Base-by-base conservation (phyloP, 2,888 invertebrate genomes). In the Mythimna pallens region DNA sequence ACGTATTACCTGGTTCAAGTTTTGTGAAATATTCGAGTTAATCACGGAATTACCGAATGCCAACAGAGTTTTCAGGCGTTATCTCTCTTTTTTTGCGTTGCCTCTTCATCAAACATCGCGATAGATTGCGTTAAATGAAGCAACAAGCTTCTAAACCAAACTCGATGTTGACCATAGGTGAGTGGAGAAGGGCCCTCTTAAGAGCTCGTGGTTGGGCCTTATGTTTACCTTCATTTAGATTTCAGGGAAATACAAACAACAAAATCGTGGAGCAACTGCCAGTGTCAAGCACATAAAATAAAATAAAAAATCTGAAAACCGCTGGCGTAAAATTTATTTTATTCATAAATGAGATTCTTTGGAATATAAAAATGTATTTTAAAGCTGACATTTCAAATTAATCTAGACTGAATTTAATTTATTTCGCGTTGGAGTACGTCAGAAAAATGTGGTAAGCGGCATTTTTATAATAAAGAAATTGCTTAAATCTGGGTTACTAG, bases 401-500 rank as follows among this genome's bases (percentile, higher is more conserved):
- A n/a, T 52, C 50, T 17, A 36, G 34, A 54, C 25, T 17, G 9
- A 66, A 40, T 54, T 34, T 22, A 34, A 65, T 62, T 63, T 63
- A 2, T 30, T 30, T 67, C 8, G n/a, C 43, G n/a, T 62, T 43
- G 17, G n/a, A 12, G 0, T 8, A 17, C 12, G 22, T 34, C 43
- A 34, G 12, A 20, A 64, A 43, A 63, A 63, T 34, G 12, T 64
- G 1, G 17, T 8, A 22, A 47, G 64, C 47, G n/a, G 17, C 40
- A 40, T 25, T 59, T 36, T 20, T 40, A 20, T 40, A 22, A 17
- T 7, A 25, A 59, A 40, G 14, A 40, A 58, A 59, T 64, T 20
- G 25, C 25, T 30, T 36, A 30, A 43, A 62, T 43, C 43, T 30
- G 17, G n/a, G 3, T 36, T 43, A n/a, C 2, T 12, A 67, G 34